Percentiles rank a stretch among this genome's conserved stretches.
Evolutionary conservation across 2,113 vertebrate genomes (phyloP).

Genomic region (Telmatochromis brachygnathus): DNA sequence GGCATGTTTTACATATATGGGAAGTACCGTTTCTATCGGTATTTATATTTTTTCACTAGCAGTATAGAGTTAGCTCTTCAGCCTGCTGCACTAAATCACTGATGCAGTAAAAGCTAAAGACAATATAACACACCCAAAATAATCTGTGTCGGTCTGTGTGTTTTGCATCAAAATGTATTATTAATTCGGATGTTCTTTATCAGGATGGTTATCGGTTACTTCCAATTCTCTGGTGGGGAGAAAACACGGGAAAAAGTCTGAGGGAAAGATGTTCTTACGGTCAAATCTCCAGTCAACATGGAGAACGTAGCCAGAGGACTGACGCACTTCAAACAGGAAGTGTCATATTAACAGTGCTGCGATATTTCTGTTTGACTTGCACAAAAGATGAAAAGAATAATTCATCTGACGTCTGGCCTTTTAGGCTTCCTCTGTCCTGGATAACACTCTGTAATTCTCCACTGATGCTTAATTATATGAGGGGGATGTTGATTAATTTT

Average conservation of each 20-base stretch:
- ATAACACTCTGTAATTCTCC: conserved; percentile 11
- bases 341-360: conserved; percentile 17
- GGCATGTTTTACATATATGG: not conserved
- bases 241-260: not conserved
- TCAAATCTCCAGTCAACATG: not conserved
- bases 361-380: conserved; percentile 25
- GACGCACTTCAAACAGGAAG: conserved; percentile 43
- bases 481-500: conserved; percentile 42
- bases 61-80: not conserved
- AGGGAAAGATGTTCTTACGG: not conserved
- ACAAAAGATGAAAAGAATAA: conserved; percentile 62
- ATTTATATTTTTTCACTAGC: not conserved
- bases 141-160: not conserved
- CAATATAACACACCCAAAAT: not conserved
- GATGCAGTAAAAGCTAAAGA: not conserved
- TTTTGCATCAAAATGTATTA: conserved; percentile 13
- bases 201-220: not conserved
- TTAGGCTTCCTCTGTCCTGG: conserved; percentile 39
- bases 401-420: conserved; percentile 50
- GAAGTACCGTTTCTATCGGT: not conserved
- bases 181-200: conserved; percentile 27
- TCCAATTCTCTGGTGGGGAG: not conserved
- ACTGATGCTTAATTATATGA: conserved; percentile 40
- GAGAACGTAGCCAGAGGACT: conserved; percentile 21
- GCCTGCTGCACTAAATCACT: not conserved